Conservation (phyloP, 2,797 vertebrate genomes). For the Labeo calbasu region DNA sequence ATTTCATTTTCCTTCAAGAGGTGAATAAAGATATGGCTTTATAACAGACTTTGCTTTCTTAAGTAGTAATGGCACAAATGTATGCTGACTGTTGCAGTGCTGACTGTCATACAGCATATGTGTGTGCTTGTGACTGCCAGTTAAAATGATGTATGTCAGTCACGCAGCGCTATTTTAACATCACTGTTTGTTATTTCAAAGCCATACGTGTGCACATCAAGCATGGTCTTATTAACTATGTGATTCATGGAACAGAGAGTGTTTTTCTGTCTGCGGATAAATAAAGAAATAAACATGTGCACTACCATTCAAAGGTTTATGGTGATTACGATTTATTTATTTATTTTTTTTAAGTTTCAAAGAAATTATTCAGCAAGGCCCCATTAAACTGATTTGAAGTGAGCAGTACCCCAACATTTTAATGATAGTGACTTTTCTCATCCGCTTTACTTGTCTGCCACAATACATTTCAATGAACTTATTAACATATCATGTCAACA, state of each 20-base stretch:
- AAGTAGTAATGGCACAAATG: neutral
- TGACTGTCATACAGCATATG: neutral
- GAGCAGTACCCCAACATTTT: neutral
- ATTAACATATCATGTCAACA: neutral
- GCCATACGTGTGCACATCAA: neutral
- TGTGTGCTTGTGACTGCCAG: neutral
- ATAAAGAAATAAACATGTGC: neutral
- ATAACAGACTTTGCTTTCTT: neutral
- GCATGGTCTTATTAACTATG: neutral
- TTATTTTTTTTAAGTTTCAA: neutral
- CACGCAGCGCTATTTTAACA: neutral
- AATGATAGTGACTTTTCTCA: neutral
- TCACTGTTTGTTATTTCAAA: neutral
- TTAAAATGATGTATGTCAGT: neutral
- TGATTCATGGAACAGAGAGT: neutral
- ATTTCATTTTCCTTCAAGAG: constrained; percentile 1
- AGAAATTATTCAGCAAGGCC: neutral
- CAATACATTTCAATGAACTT: neutral
- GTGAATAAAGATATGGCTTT: neutral
- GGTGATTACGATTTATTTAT: no score
- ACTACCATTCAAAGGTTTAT: no score
- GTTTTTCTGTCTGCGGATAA: neutral
- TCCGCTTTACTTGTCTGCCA: neutral
- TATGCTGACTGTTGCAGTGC: neutral
- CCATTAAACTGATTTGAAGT: neutral